These are phyloP conservation scores for Hyles vespertilio DNA, from an alignment of 1,140 invertebrate species.

Conservation along the genomic window DNA sequence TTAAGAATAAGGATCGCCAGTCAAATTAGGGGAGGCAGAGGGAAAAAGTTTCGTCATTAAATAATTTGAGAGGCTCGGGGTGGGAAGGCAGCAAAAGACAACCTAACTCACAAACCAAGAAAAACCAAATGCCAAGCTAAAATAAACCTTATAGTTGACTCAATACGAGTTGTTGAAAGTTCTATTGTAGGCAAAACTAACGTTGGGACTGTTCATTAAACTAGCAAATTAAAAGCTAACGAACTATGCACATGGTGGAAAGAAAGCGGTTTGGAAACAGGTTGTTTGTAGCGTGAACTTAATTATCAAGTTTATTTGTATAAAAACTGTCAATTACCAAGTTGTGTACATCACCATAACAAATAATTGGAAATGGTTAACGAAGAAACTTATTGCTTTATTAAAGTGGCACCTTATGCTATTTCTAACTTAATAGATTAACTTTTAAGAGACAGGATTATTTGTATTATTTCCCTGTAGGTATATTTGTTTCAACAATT, in stretches of 20 bases:
- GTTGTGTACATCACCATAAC: too few species aligned
- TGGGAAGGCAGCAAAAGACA: slow-evolving; percentile 2
- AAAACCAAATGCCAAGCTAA: not conserved
- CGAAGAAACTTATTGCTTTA: too few species aligned
- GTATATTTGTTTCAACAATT: too few species aligned
- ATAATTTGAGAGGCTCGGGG: slow-evolving; percentile 9
- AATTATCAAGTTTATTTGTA: not conserved
- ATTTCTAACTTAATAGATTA: too few species aligned
- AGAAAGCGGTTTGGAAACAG: slow-evolving; percentile 3
- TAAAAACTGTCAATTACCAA: not conserved
- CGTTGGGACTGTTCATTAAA: slow-evolving; percentile 11
- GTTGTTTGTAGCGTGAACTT: not conserved
- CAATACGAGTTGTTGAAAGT: not conserved
- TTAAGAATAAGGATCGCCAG: slow-evolving; percentile 10
- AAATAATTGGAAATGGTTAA: too few species aligned
- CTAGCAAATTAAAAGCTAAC: slow-evolving; percentile 24
- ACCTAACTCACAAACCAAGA: not conserved
- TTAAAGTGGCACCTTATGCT: too few species aligned
- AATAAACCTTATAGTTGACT: not conserved
- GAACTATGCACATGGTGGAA: slow-evolving; percentile 7
- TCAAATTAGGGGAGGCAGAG: slow-evolving; percentile 6
- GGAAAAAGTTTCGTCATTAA: slow-evolving; percentile 11
- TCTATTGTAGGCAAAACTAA: not conserved
- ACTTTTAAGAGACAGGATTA: too few species aligned
- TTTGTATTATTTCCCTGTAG: too few species aligned